phyloP scores from a whole-genome alignment of 2,888 invertebrate genomes.

The Celastrina argiolus region DNA sequence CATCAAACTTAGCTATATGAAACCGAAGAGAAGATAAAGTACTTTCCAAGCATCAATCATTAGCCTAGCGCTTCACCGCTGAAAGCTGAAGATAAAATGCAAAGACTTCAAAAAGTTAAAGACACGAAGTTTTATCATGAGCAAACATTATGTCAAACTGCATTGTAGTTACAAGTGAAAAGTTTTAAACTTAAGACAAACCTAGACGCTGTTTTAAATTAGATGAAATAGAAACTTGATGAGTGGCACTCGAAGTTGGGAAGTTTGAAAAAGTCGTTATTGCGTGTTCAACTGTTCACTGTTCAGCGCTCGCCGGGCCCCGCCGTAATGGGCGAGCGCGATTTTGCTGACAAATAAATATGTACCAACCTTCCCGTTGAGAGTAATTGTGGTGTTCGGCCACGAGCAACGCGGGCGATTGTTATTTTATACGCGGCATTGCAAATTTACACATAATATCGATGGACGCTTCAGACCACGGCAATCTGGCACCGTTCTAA shows the following conservation, averaged over 20 bases:
- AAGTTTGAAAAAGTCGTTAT: constrained; percentile 59
- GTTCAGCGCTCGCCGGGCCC: too few relatives aligned
- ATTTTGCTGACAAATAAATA: constrained; percentile 74
- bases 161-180: constrained; percentile 15
- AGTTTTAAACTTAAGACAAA: not conserved
- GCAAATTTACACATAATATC: too few relatives aligned
- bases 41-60: not conserved
- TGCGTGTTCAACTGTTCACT: constrained; percentile 67
- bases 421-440: not conserved
- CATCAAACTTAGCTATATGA: constrained; percentile 2
- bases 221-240: constrained; percentile 51
- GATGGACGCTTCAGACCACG: too few relatives aligned
- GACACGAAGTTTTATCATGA: not conserved
- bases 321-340: constrained; percentile 60
- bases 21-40: constrained; percentile 2
- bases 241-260: constrained; percentile 43
- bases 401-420: constrained; percentile 30
- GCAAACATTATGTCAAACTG: constrained; percentile 3
- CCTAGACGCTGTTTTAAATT: constrained; percentile 37
- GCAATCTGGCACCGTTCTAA: too few relatives aligned
- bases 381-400: constrained; percentile 55
- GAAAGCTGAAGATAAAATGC: constrained; percentile 6
- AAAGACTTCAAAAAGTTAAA: constrained; percentile 10
- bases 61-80: not conserved
- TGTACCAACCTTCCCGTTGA: constrained; percentile 54